Percentiles rank a stretch among this genome's conserved stretches.
Conservation (phyloP, 2,113 vertebrate genomes). For the Actenoides lindsayi region DNA sequence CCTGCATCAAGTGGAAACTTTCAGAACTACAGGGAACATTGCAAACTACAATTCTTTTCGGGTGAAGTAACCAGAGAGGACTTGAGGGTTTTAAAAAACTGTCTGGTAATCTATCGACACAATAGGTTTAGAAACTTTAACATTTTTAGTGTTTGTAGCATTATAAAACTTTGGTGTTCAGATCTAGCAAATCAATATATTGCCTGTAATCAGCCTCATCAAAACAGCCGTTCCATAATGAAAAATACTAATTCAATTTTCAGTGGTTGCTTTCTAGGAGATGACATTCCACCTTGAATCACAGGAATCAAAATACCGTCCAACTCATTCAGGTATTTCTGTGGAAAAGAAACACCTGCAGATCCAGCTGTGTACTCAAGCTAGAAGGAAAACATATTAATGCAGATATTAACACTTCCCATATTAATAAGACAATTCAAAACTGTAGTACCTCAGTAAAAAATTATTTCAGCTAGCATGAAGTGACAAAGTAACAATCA, state of each 20-base stretch:
- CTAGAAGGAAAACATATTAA: slow-evolving; percentile 61
- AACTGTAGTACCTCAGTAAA: not conserved
- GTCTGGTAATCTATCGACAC: slow-evolving; percentile 39
- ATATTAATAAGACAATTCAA: fast-evolving
- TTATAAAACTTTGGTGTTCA: slow-evolving; percentile 54
- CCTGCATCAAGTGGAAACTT: slow-evolving; percentile 61
- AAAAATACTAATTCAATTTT: slow-evolving; percentile 93
- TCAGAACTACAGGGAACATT: slow-evolving; percentile 46
- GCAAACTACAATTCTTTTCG: not conserved
- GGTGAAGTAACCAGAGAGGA: not conserved
- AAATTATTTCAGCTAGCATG: not conserved
- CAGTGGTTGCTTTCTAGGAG: slow-evolving; percentile 80
- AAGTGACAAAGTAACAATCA: not conserved
- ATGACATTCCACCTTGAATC: slow-evolving; percentile 85
- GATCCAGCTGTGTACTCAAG: slow-evolving; percentile 94
- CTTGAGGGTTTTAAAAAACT: not conserved
- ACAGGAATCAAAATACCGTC: slow-evolving; percentile 91
- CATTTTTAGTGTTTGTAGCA: slow-evolving; percentile 62
- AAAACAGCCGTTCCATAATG: slow-evolving; percentile 83
- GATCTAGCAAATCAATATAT: slow-evolving; percentile 12
- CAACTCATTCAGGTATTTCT: slow-evolving; percentile 91
- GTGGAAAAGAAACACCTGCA: slow-evolving; percentile 86
- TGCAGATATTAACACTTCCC: not conserved
- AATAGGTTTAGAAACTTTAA: slow-evolving; percentile 31
- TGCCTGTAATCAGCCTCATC: not conserved